Evolutionary conservation across 2,113 vertebrate species (phyloP).

Genomic region (Coturnix japonica): DNA sequence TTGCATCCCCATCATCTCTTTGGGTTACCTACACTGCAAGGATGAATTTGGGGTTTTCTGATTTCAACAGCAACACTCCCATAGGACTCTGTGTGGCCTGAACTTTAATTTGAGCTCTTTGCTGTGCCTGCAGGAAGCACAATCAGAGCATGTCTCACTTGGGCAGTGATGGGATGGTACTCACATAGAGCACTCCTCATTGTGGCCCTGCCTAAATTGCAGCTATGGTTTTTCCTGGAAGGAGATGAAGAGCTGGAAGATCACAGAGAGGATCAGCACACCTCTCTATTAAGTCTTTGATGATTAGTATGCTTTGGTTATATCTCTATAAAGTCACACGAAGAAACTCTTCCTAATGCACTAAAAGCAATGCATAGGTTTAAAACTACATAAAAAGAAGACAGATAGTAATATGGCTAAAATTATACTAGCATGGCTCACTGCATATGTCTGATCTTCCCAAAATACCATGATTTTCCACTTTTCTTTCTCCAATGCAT

Average conservation of each 20-base stretch:
- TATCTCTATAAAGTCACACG: background rate
- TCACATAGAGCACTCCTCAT: background rate
- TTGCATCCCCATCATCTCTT: background rate
- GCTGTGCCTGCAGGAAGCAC: accelerated
- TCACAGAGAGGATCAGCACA: background rate
- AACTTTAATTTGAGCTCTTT: background rate
- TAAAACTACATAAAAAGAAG: background rate
- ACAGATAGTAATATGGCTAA: background rate
- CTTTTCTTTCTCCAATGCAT: background rate
- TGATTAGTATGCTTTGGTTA: background rate
- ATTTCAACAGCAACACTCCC: background rate
- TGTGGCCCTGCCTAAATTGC: background rate
- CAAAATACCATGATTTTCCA: background rate
- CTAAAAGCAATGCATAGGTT: background rate
- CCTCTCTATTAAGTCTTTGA: background rate
- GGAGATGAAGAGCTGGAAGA: background rate
- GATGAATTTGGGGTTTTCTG: background rate
- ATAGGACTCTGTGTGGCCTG: background rate
- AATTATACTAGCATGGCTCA: background rate
- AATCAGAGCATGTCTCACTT: background rate
- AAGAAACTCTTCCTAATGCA: background rate
- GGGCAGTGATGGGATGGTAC: accelerated
- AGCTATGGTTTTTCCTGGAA: background rate
- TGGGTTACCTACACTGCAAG: background rate
- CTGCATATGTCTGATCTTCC: background rate